phyloP scores from a whole-genome alignment of 2,113 vertebrate genomes.

The Saccopteryx leptura region DNA sequence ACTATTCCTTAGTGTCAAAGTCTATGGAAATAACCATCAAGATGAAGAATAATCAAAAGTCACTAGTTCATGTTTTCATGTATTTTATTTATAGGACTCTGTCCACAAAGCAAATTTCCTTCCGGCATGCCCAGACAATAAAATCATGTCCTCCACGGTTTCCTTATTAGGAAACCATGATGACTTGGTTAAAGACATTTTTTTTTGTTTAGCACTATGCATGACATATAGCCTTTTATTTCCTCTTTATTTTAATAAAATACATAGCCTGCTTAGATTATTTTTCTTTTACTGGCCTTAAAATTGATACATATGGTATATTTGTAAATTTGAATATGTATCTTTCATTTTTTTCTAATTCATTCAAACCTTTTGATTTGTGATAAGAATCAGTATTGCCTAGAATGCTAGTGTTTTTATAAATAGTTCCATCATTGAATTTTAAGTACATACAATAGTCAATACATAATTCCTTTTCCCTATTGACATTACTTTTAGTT shows the following conservation, averaged over 20 bases:
- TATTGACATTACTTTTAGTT: background rate
- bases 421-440: constrained; percentile 43
- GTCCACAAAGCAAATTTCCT: constrained; percentile 4
- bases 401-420: background rate
- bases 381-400: background rate
- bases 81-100: constrained; percentile 20
- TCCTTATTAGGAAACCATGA: background rate
- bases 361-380: constrained; percentile 51
- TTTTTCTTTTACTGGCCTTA: constrained; percentile 28
- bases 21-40: constrained; percentile 44
- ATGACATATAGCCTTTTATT: constrained; percentile 22
- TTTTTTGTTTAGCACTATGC: background rate
- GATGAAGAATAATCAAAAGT: constrained; percentile 47
- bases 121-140: background rate
- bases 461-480: background rate
- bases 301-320: background rate
- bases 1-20: constrained; percentile 12
- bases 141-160: background rate
- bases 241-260: constrained; percentile 29
- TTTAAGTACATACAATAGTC: background rate
- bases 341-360: constrained; percentile 26
- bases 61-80: constrained; percentile 7
- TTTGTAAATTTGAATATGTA: background rate
- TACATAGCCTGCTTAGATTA: background rate
- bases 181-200: background rate